These are phyloP conservation scores for Silurus meridionalis DNA, from an alignment of 2,113 vertebrate genomes.

Conservation along the genomic window DNA sequence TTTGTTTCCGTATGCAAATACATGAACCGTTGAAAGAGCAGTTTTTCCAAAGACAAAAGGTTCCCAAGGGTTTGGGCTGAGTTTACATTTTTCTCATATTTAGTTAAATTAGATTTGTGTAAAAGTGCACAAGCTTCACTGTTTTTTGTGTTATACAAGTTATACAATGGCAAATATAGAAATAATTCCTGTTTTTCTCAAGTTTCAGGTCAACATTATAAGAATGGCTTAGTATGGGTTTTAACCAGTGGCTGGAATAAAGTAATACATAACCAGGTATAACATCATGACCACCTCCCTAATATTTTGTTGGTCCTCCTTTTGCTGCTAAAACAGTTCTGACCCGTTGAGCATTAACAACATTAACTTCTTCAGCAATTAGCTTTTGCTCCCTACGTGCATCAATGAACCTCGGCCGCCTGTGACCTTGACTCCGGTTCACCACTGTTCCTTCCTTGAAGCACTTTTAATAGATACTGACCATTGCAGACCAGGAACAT, in stretches of 20 bases:
- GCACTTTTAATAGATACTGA: too few relatives aligned
- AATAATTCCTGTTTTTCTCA: not conserved
- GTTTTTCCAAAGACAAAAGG: not conserved
- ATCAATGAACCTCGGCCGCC: too few relatives aligned
- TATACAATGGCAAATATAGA: not conserved
- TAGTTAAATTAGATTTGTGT: not conserved
- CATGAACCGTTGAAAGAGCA: not conserved
- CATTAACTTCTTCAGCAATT: too few relatives aligned
- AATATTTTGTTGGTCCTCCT: too few relatives aligned
- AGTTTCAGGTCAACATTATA: not conserved
- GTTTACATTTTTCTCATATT: not conserved
- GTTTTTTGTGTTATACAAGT: not conserved
- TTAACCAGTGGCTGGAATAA: not conserved
- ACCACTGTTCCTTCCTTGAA: too few relatives aligned
- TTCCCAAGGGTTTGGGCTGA: not conserved
- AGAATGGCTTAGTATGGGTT: not conserved
- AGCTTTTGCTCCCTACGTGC: too few relatives aligned
- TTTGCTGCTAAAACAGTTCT: too few relatives aligned
- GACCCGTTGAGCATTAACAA: too few relatives aligned
- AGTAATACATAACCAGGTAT: not conserved
- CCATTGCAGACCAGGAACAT: too few relatives aligned
- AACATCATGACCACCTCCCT: too few relatives aligned
- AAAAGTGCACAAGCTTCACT: not conserved
- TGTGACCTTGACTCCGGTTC: too few relatives aligned
- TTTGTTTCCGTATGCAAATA: not conserved